Conservation (phyloP, 1,140 invertebrate species). For the Maconellicoccus hirsutus region DNA sequence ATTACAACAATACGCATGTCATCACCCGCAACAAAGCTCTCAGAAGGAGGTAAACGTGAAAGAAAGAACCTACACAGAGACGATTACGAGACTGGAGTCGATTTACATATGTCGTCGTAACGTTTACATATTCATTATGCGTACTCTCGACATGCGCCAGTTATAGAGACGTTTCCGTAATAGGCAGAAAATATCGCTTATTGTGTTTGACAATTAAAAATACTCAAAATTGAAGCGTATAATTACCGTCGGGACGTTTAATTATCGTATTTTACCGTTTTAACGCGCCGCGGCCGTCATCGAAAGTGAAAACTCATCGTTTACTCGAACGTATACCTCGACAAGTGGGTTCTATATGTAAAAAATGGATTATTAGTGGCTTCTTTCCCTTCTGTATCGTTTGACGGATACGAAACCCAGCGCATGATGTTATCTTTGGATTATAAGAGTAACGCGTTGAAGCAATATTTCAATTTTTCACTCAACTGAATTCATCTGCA, state of each 20-base stretch:
- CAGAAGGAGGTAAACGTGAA: too few species aligned
- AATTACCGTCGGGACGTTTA: background rate
- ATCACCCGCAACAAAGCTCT: too few species aligned
- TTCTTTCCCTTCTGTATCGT: too few species aligned
- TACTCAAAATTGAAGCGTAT: background rate
- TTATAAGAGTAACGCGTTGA: background rate
- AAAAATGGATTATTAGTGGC: too few species aligned
- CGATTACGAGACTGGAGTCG: background rate
- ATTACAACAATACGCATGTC: too few species aligned
- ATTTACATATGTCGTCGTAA: background rate
- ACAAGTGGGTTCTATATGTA: too few species aligned
- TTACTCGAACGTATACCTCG: background rate
- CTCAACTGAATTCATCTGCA: conserved; percentile 19
- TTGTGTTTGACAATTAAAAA: conserved; percentile 1
- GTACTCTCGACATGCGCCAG: background rate
- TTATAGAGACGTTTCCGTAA: background rate
- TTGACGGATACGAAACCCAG: too few species aligned
- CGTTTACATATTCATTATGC: background rate
- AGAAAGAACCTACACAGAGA: too few species aligned
- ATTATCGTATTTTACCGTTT: background rate
- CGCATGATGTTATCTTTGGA: conserved; percentile 13
- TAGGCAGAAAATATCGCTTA: background rate
- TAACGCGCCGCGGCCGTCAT: background rate
- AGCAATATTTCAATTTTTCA: conserved; percentile 22
- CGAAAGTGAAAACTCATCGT: background rate